Evolutionary conservation across 2,797 vertebrate species (phyloP).

Genomic region (Melanotaenia parkinsoni): DNA sequence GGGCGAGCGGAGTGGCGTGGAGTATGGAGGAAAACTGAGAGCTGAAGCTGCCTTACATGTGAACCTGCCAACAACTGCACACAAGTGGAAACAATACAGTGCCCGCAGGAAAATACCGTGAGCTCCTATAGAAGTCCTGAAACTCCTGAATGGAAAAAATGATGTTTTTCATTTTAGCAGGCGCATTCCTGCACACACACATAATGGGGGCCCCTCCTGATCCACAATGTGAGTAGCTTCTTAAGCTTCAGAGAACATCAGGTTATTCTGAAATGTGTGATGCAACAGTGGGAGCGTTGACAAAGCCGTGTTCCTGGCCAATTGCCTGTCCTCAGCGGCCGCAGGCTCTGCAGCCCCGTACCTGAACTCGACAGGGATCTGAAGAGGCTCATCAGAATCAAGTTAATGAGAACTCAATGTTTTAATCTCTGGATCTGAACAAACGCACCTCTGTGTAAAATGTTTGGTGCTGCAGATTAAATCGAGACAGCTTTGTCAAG

Average conservation of each 20-base stretch:
- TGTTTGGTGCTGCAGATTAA: background rate
- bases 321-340: accelerated
- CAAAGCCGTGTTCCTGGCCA: slow-evolving; percentile 42
- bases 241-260: slow-evolving; percentile 41
- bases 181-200: slow-evolving; percentile 53
- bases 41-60: slow-evolving; percentile 20
- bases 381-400: slow-evolving; percentile 39
- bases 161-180: slow-evolving; percentile 56
- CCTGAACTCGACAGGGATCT: slow-evolving; percentile 36
- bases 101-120: slow-evolving; percentile 14
- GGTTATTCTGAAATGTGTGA: slow-evolving; percentile 36
- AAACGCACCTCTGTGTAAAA: background rate
- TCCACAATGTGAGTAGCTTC: slow-evolving; percentile 2
- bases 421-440: slow-evolving; percentile 11
- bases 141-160: slow-evolving; percentile 43
- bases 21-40: no score
- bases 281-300: background rate
- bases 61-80: slow-evolving; percentile 38
- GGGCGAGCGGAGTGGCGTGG: background rate
- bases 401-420: slow-evolving; percentile 31
- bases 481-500: background rate
- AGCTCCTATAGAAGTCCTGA: slow-evolving; percentile 36
- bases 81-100: slow-evolving; percentile 53
- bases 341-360: background rate
- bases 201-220: slow-evolving; percentile 40